Evolutionary conservation across 2,797 vertebrate species (phyloP).

Genomic region (Pogonophryne albipinna): DNA sequence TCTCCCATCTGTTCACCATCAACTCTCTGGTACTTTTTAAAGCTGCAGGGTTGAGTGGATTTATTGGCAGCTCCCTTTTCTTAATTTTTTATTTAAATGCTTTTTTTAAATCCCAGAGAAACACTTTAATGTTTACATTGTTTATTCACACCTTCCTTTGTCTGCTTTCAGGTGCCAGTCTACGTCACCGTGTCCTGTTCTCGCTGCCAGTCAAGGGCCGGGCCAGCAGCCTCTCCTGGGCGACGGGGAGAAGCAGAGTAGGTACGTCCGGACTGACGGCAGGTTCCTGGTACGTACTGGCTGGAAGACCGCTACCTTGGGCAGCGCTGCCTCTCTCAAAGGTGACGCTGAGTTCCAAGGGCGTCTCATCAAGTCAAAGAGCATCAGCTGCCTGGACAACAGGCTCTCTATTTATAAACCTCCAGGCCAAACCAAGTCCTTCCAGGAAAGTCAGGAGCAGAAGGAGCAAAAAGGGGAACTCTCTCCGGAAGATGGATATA

Average conservation of each 20-base stretch:
- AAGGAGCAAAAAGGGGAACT: constrained; percentile 74
- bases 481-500: constrained; percentile 80
- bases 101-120: constrained; percentile 7
- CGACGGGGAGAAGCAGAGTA: constrained; percentile 86
- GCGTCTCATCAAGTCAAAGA: constrained; percentile 89
- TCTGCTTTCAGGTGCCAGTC: constrained; percentile 91
- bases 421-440: constrained; percentile 48
- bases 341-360: constrained; percentile 80
- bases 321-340: constrained; percentile 78
- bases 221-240: constrained; percentile 88
- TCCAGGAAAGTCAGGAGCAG: constrained; percentile 71
- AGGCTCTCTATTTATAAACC: constrained; percentile 89
- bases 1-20: constrained; percentile 58
- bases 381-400: constrained; percentile 91
- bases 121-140: constrained; percentile 9
- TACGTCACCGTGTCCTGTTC: constrained; percentile 89
- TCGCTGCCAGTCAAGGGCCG: constrained; percentile 85
- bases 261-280: constrained; percentile 85
- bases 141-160: constrained; percentile 30
- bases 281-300: constrained; percentile 86
- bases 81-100: constrained; percentile 38
- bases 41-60: constrained; percentile 33
- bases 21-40: constrained; percentile 51
- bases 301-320: constrained; percentile 82
- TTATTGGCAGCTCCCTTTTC: constrained; percentile 40